Evolutionary conservation across 2,888 invertebrate genomes (phyloP), one percentile per base, ranked within the genome.

Genomic region (Dryadula phaetusa): DNA sequence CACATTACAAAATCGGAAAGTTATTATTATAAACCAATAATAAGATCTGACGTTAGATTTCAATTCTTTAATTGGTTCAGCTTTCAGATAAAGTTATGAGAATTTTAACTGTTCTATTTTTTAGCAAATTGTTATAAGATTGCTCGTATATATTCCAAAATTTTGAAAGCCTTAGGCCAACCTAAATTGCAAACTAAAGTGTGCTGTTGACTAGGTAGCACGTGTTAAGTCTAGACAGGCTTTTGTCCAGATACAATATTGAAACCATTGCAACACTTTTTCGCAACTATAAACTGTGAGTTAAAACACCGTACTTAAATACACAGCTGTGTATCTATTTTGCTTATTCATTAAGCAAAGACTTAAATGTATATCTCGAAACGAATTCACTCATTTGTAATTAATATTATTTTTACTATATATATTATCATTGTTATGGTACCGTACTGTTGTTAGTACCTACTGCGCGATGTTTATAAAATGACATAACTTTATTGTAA

Each of bases 211-310:
- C 64, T 42, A 58, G 58, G 66, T 61, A 64, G 61, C 63, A 61
- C 64, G 56, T 54, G 62, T 66, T 65, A 52, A 49, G 63, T 62
- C 73, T 72, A 72, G 72, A 70, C 68, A 72, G 54, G 72, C 73
- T 64, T 72, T 75, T 75, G 74, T 75, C 72, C 73, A 68, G 71
- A 68, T 49, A 61, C 64, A 65, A 67, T 72, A 70, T 63, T 52
- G 34, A 67, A 70, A 47, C 53, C 58, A 62, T 74, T 72, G 73
- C 74, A 72, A 74, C 65, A 72, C 66, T 70, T 69, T 72, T 72
- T 75, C 74, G 74, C 70, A 75, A 73, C 73, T 70, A 62, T 67
- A 64, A 66, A 63, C 71, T 60, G 66, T 54, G 42, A 49, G 22
- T 47, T 64, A 46, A 70, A 69, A 63, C 40, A 58, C 49, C 37